Evolutionary conservation across 2,888 invertebrate species (phyloP).

Genomic region (Doris montereyensis): DNA sequence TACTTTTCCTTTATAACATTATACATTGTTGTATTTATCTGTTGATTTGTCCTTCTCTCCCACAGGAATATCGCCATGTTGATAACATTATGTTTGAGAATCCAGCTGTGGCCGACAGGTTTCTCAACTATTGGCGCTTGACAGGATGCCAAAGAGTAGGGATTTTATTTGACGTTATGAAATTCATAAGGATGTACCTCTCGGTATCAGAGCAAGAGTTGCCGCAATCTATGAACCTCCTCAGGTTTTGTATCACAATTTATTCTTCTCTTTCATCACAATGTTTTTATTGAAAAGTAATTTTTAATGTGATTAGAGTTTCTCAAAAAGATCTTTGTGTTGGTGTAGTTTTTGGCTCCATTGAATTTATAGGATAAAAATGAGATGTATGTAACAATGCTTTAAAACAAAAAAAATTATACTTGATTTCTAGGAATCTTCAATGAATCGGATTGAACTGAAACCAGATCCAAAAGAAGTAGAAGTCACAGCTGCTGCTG

Average conservation of each 20-base stretch:
- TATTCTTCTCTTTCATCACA: not conserved
- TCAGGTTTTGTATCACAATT: slow-evolving; percentile 78
- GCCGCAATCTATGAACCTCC: slow-evolving; percentile 98
- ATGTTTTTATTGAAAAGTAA: not conserved
- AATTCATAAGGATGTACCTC: slow-evolving; percentile 90
- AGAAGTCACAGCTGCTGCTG: slow-evolving; percentile 85
- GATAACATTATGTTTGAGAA: slow-evolving; percentile 98
- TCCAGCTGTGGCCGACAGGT: slow-evolving; percentile 92
- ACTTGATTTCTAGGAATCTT: slow-evolving; percentile 79
- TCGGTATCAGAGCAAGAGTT: slow-evolving; percentile 90
- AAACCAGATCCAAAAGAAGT: slow-evolving; percentile 80
- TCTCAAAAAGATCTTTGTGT: not conserved
- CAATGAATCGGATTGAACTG: slow-evolving; percentile 73
- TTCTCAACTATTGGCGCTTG: slow-evolving; percentile 96
- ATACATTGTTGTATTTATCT: not conserved
- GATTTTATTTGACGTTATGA: slow-evolving; percentile 94
- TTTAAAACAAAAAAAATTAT: too few species aligned
- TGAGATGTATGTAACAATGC: too few species aligned
- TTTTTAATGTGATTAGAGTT: not conserved
- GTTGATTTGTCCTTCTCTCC: slow-evolving; percentile 54
- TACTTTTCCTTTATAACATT: not conserved
- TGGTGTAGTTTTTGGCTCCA: too few species aligned
- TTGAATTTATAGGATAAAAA: too few species aligned
- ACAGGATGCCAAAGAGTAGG: slow-evolving; percentile 93
- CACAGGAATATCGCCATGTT: slow-evolving; percentile 90